Evolutionary conservation across 2,797 vertebrate species (phyloP), one percentile per base, ranked within the genome.

Genomic region (Octomys mimax): DNA sequence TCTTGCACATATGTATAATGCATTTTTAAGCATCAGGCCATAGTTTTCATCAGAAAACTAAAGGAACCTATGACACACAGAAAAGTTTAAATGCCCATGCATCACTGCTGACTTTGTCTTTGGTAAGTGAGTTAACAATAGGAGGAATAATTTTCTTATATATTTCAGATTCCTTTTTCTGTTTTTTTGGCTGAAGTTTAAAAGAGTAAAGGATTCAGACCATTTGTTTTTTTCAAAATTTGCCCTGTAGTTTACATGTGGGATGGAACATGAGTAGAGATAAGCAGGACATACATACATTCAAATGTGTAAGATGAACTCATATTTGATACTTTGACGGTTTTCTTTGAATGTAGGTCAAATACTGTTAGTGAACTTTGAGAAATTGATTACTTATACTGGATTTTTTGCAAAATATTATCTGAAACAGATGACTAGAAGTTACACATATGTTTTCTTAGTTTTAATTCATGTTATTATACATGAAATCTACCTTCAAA

Each of bases 391-490:
- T 75, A 75, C 46, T 52, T 77, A 33, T 31, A 49, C 16, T 10
- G 46, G 16, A 52, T 18, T 78, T 42, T 42, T 52, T 52, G 19
- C 10, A 78, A 78, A 78, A 52, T 46, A 46, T 31, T 52, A 78
- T 52, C 52, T 52, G 46, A 18, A 78, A 52, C 18, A 78, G 16
- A 10, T 96, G 49, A 59, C 8, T 31, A 77, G 26, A 66, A 14
- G 6, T 92, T 87, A 92, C n/a, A 93, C 70, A 62, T 33, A 83
- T 6, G 21, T 87, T 66, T 66, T 61, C 39, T 54, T 79, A 52
- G 78, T 73, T 89, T 95, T 93, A 86, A 82, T 52, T 36, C 39
- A 62, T 42, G 82, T 79, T 61, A 49, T 3, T 36, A 61, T 68
- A 79, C 22, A 57, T 62, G 13, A n/a, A 73, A 77, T 46, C 52